A percentile compares a stretch with the other conserved stretches of the same genome.
Conservation (phyloP, 2,113 vertebrate genomes). For the Myrmophylax atrothorax region DNA sequence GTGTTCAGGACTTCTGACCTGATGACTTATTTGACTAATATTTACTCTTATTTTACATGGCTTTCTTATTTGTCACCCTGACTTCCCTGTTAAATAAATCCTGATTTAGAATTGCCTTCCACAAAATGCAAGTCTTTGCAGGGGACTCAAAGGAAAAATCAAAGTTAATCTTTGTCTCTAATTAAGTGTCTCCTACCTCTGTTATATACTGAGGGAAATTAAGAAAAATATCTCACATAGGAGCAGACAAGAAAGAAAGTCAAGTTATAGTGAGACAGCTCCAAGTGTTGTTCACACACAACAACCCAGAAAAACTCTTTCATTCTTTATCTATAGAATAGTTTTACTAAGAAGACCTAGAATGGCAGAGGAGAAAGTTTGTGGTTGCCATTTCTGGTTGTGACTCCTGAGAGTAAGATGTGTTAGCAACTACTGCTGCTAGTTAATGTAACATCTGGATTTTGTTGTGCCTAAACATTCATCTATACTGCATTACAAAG, state of each 20-base stretch:
- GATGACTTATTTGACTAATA: neutral
- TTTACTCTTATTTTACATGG: neutral
- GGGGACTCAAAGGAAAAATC: neutral
- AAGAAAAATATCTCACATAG: neutral
- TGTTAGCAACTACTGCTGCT: neutral
- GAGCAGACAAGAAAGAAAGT: neutral
- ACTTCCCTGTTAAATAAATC: neutral
- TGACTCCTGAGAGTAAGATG: neutral
- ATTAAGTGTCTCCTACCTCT: neutral
- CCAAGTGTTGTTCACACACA: neutral
- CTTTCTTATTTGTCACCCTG: neutral
- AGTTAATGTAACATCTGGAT: neutral
- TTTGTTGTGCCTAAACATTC: neutral
- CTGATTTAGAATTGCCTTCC: neutral
- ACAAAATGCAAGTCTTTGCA: neutral
- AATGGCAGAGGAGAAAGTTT: neutral
- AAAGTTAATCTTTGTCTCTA: neutral
- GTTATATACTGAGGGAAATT: neutral
- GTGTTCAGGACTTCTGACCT: neutral
- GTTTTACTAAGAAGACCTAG: neutral
- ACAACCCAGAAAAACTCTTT: neutral
- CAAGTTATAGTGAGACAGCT: neutral
- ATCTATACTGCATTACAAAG: neutral
- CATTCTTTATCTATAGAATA: neutral
- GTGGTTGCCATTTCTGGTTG: neutral